Evolutionary conservation across 2,888 invertebrate species (phyloP).

Genomic region (Corbicula japonica): DNA sequence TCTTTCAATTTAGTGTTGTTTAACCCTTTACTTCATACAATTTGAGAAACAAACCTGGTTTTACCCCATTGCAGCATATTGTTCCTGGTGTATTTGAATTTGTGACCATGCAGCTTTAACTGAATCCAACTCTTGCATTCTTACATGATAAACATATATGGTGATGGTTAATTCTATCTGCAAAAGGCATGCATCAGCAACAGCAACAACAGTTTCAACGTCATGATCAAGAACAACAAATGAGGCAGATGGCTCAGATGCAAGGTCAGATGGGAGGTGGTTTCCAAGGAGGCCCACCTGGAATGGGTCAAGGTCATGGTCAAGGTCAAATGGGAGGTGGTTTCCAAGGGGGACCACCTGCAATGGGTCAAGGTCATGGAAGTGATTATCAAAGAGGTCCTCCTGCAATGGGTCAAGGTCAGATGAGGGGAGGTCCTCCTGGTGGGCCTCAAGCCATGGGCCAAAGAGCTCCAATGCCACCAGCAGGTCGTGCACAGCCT

Average conservation of each 20-base stretch:
- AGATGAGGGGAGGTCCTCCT: slow-evolving; percentile 10
- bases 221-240: slow-evolving; percentile 42
- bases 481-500: slow-evolving; percentile 18
- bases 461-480: slow-evolving; percentile 16
- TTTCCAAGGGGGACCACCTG: slow-evolving; percentile 25
- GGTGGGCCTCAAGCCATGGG: no score
- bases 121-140: no score
- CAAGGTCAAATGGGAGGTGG: slow-evolving; percentile 16
- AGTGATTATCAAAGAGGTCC: slow-evolving; percentile 23
- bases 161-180: slow-evolving; percentile 8
- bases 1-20: no score
- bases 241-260: slow-evolving; percentile 12
- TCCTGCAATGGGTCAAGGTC: slow-evolving; percentile 9
- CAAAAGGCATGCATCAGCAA: slow-evolving; percentile 27
- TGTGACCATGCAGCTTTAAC: no score
- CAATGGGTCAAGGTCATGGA: slow-evolving; percentile 6
- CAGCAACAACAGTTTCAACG: slow-evolving; percentile 44
- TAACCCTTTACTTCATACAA: no score
- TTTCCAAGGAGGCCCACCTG: slow-evolving; percentile 16
- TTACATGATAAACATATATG: slow-evolving; percentile 1
- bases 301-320: slow-evolving; percentile 19
- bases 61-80: no score
- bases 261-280: no score
- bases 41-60: no score
- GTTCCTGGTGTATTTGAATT: no score